These are phyloP conservation scores for Syncerus caffer DNA, from an alignment of 2,797 vertebrate species.

Conservation along the genomic window DNA sequence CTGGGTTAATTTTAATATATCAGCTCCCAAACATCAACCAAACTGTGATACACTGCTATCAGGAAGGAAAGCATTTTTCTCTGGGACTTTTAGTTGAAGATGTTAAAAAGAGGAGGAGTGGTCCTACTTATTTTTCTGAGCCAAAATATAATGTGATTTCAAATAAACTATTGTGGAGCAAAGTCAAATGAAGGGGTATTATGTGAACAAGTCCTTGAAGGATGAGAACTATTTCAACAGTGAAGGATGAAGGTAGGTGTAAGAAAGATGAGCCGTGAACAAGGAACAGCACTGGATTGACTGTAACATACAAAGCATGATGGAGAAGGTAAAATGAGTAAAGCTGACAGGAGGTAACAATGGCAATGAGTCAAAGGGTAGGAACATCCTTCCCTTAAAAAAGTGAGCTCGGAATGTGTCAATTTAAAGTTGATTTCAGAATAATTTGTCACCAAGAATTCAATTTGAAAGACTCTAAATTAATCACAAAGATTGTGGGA, in stretches of 20 bases:
- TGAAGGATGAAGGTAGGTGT: background rate
- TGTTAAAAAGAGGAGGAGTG: background rate
- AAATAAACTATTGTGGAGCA: background rate
- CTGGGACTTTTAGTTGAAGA: background rate
- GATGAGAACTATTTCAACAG: background rate
- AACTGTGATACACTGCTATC: background rate
- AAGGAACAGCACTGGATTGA: background rate
- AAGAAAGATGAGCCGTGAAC: background rate
- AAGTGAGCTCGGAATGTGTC: background rate
- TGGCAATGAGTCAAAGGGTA: background rate
- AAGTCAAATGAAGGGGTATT: background rate
- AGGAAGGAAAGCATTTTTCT: background rate
- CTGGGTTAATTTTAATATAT: background rate
- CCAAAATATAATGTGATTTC: background rate
- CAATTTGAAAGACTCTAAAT: background rate
- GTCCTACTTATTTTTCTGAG: background rate
- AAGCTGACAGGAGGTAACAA: background rate
- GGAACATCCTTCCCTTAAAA: background rate
- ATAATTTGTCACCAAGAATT: background rate
- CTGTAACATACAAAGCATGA: background rate
- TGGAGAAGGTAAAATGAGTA: background rate
- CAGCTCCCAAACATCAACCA: background rate
- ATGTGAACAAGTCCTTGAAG: background rate
- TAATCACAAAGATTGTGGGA: background rate
- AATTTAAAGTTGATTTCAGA: slow-evolving; percentile 3